phyloP scores from a whole-genome alignment of 2,888 invertebrate genomes.

The Tethea ocularis region DNA sequence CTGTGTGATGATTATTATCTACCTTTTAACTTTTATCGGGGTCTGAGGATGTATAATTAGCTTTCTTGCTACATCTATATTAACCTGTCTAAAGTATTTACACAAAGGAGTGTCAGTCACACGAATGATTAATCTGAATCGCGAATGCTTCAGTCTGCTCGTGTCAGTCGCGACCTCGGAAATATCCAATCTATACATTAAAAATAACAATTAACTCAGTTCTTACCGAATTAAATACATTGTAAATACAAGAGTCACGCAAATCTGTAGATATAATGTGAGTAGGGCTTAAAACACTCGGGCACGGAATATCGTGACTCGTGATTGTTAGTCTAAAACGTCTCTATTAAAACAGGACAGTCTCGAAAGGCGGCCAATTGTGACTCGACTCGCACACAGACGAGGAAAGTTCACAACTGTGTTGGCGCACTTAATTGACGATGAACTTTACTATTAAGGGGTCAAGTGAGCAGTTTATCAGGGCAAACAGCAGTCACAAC shows the following conservation, averaged over 20 bases:
- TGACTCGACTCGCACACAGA: conserved; percentile 59
- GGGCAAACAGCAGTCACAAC: conserved; percentile 49
- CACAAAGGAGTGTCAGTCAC: neutral
- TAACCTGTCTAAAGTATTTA: neutral
- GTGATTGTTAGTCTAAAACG: conserved; percentile 53
- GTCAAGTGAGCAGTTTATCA: conserved; percentile 68
- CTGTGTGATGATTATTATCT: conserved; percentile 26
- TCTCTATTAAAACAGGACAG: conserved; percentile 53
- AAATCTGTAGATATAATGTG: conserved; percentile 10
- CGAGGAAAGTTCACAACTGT: conserved; percentile 70
- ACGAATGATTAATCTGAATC: neutral
- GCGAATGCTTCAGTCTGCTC: conserved; percentile 21
- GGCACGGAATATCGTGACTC: conserved; percentile 53
- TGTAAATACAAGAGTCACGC: conserved; percentile 23
- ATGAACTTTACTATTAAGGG: conserved; percentile 68
- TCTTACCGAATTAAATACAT: conserved; percentile 28
- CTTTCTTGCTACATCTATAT: neutral
- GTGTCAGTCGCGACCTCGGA: conserved; percentile 45
- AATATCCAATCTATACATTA: conserved; percentile 24
- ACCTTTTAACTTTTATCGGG: neutral
- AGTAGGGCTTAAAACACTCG: conserved; percentile 30
- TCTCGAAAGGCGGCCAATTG: conserved; percentile 62
- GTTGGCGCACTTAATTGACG: conserved; percentile 70
- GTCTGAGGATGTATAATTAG: neutral
- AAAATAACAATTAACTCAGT: conserved; percentile 22